Evolutionary conservation across 2,888 invertebrate species (phyloP).

Genomic region (Hypsopygia costalis): DNA sequence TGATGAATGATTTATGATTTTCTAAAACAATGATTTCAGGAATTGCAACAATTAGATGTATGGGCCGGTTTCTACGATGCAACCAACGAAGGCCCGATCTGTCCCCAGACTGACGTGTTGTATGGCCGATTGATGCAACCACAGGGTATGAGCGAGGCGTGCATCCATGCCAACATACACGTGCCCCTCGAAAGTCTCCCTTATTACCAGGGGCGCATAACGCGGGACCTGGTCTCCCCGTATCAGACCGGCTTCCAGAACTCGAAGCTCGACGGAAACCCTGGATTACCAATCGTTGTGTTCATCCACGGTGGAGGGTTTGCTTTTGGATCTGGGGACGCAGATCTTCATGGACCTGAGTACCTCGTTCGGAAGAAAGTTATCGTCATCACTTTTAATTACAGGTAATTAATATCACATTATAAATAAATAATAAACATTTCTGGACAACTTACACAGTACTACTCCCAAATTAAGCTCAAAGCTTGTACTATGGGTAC

Average conservation of each 20-base stretch:
- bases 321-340: constrained; percentile 57
- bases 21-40: too few species aligned
- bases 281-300: constrained; percentile 55
- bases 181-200: constrained; percentile 46
- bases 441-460: too few species aligned
- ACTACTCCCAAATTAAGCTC: too few species aligned
- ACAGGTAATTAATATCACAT: constrained; percentile 60
- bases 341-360: constrained; percentile 13
- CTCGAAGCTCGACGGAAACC: constrained; percentile 8
- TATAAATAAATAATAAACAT: too few species aligned
- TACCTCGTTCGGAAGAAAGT: constrained; percentile 47
- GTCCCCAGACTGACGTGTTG: constrained; percentile 77
- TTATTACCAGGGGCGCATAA: neutral
- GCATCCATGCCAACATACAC: constrained; percentile 64
- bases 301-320: constrained; percentile 71
- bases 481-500: too few species aligned
- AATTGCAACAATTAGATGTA: constrained; percentile 68
- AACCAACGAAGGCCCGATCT: constrained; percentile 78
- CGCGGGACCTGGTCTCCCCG: constrained; percentile 10
- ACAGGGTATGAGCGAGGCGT: constrained; percentile 47
- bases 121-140: constrained; percentile 46
- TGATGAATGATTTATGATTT: too few species aligned
- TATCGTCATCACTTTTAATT: constrained; percentile 69
- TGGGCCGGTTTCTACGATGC: constrained; percentile 78
- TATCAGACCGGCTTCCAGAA: constrained; percentile 17